phyloP scores from a whole-genome alignment of 2,888 invertebrate species.

The Linyphia triangularis region DNA sequence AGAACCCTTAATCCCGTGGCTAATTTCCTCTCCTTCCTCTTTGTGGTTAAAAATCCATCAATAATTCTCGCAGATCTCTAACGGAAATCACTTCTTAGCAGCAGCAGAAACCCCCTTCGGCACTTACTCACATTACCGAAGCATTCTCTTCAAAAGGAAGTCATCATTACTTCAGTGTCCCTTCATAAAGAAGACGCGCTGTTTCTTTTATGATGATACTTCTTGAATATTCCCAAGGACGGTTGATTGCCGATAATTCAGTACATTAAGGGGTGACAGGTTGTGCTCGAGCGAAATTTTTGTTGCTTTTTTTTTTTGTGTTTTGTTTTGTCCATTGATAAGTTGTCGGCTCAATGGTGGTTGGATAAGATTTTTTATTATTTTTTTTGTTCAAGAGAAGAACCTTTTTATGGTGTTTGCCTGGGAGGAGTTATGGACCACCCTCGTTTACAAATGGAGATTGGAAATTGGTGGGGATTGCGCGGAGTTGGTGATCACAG shows the following conservation, averaged over 20 bases:
- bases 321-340: conserved; percentile 11
- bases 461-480: background rate
- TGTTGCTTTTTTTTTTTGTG: background rate
- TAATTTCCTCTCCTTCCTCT: background rate
- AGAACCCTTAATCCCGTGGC: background rate
- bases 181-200: background rate
- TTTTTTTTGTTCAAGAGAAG: no score
- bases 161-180: conserved; percentile 22
- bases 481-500: background rate
- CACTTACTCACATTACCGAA: conserved; percentile 45
- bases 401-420: background rate
- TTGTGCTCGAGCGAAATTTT: background rate
- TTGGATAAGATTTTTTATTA: background rate
- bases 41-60: background rate
- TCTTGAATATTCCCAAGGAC: conserved; percentile 33
- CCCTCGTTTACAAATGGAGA: conserved; percentile 4
- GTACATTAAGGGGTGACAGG: conserved; percentile 48
- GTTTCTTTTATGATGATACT: background rate
- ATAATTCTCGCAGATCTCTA: background rate
- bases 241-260: conserved; percentile 51
- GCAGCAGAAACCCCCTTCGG: conserved; percentile 30
- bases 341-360: background rate
- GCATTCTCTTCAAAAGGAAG: conserved; percentile 34
- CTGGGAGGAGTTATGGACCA: conserved; percentile 6
- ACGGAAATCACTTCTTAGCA: background rate